A percentile compares a stretch with the other conserved stretches of the same genome.
Conservation (phyloP, 1,140 invertebrate species). For the Phortica variegata region DNA sequence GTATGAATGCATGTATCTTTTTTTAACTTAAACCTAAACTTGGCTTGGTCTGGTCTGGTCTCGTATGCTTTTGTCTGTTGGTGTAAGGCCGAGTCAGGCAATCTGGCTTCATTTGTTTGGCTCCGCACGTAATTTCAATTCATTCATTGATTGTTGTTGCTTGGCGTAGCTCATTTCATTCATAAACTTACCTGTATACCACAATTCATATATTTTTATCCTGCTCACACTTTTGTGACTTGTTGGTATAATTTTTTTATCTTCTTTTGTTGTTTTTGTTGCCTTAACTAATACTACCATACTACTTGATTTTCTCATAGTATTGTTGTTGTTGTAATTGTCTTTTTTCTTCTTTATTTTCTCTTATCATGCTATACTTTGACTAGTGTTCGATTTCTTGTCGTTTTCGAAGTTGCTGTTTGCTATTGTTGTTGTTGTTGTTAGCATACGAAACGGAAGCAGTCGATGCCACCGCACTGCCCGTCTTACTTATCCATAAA, state of each 20-base stretch:
- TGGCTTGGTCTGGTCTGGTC: slow-evolving; percentile 2
- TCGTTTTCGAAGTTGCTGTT: too few relatives aligned
- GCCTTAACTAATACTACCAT: too few relatives aligned
- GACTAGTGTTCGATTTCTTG: too few relatives aligned
- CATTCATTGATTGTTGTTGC: slow-evolving; percentile 39
- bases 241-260: slow-evolving; percentile 16
- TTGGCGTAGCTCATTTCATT: slow-evolving; percentile 35
- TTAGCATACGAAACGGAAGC: too few relatives aligned
- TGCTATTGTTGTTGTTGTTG: too few relatives aligned
- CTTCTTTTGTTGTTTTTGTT: slow-evolving; percentile 17
- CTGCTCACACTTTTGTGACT: slow-evolving; percentile 11
- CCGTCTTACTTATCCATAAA: too few relatives aligned
- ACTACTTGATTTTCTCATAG: slow-evolving; percentile 14
- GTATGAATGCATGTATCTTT: too few relatives aligned
- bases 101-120: neutral
- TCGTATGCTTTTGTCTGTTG: slow-evolving; percentile 9
- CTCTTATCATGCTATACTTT: too few relatives aligned
- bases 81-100: too few relatives aligned
- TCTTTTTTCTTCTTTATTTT: too few relatives aligned
- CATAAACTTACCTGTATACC: slow-evolving; percentile 48
- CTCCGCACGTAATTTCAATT: slow-evolving; percentile 48
- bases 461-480: too few relatives aligned
- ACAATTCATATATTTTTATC: slow-evolving; percentile 6
- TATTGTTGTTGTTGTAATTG: neutral
- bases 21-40: neutral